These are phyloP conservation scores for Leontocebus nigricollis DNA, from an alignment of 2,797 vertebrate genomes.

Conservation along the genomic window DNA sequence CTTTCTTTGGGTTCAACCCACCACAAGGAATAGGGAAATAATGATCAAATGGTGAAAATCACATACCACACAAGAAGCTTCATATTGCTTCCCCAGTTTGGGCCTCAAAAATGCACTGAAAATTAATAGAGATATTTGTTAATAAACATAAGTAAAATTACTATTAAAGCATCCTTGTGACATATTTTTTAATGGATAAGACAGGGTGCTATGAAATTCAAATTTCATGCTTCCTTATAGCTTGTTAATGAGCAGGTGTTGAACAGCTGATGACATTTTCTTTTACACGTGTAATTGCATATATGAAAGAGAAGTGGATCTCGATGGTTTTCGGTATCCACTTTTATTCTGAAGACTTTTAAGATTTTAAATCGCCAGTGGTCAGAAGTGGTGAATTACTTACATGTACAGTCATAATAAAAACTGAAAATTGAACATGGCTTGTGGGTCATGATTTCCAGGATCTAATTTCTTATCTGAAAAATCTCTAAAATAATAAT, in stretches of 20 bases:
- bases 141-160: conserved; percentile 55
- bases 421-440: conserved; percentile 36
- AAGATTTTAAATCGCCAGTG: background rate
- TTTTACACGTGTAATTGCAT: conserved; percentile 56
- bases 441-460: conserved; percentile 20
- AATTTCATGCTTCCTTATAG: conserved; percentile 23
- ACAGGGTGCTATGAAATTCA: background rate
- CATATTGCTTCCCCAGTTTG: conserved; percentile 99
- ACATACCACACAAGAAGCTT: conserved; percentile 99
- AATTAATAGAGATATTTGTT: conserved; percentile 70
- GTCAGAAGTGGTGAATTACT: conserved; percentile 25
- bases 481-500: background rate
- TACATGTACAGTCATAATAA: background rate
- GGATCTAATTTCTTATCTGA: background rate
- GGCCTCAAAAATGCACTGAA: conserved; percentile 98
- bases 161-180: conserved; percentile 34
- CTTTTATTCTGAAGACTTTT: conserved; percentile 46
- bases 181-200: conserved; percentile 21
- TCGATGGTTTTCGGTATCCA: background rate
- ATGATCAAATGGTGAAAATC: conserved; percentile 59
- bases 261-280: conserved; percentile 47
- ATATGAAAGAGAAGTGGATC: background rate
- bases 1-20: conserved; percentile 42
- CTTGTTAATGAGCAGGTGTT: conserved; percentile 41
- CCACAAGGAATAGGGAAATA: conserved; percentile 41